These are phyloP conservation scores for Papilio aristodemus DNA, from an alignment of 1,140 invertebrate species.

Conservation along the genomic window DNA sequence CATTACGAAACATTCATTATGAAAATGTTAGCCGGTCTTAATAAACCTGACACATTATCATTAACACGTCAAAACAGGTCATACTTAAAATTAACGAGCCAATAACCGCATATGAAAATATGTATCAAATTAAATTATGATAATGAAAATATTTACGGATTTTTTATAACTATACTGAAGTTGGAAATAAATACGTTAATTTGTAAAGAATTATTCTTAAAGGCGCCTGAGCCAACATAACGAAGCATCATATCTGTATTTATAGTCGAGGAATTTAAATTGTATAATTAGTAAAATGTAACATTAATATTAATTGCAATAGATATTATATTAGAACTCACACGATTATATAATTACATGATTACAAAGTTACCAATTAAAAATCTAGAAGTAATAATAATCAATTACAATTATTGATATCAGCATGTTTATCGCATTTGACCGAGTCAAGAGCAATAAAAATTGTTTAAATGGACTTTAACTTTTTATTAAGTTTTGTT, in stretches of 20 bases:
- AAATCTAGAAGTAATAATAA: slow-evolving; percentile 30
- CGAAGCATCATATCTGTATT: slow-evolving; percentile 1
- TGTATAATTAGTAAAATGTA: slow-evolving; percentile 3
- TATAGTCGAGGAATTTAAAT: slow-evolving; percentile 8
- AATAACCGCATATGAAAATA: slow-evolving; percentile 44
- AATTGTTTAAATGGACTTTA: slow-evolving; percentile 34
- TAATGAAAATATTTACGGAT: slow-evolving; percentile 49
- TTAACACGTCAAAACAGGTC: slow-evolving; percentile 65
- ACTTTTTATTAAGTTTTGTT: slow-evolving; percentile 33
- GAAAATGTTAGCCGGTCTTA: slow-evolving; percentile 43
- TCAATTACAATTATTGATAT: slow-evolving; percentile 33
- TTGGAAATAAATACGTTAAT: slow-evolving; percentile 29
- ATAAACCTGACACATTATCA: slow-evolving; percentile 57
- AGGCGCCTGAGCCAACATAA: slow-evolving; percentile 17
- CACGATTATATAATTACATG: slow-evolving; percentile 13
- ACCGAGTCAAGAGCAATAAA: slow-evolving; percentile 32
- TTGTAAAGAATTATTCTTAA: neutral
- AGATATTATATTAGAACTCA: slow-evolving; percentile 14
- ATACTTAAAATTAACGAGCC: slow-evolving; percentile 57
- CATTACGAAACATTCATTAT: slow-evolving; percentile 53
- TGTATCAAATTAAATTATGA: slow-evolving; percentile 56
- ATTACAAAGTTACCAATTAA: slow-evolving; percentile 30
- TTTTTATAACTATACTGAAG: slow-evolving; percentile 44
- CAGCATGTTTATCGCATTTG: slow-evolving; percentile 26
- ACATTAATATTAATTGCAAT: slow-evolving; percentile 17